Conservation (phyloP, 2,113 vertebrate genomes). For the Setophaga petechia region DNA sequence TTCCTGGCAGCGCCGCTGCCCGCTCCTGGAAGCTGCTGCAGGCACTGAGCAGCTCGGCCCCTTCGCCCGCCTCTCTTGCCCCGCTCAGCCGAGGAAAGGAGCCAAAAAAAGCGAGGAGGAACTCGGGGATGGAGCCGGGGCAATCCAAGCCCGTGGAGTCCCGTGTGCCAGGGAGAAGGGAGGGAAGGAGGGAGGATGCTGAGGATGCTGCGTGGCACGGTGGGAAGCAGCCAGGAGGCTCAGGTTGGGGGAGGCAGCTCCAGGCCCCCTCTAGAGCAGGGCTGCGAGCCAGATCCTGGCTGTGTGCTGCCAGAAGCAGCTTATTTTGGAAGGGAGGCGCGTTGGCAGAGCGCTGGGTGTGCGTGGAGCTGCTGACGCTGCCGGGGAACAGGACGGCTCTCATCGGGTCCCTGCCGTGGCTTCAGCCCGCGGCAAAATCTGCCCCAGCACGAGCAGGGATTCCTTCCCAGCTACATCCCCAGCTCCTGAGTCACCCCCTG, state of each 20-base stretch:
- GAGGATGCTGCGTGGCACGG: constrained; percentile 17
- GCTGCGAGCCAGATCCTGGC: constrained; percentile 17
- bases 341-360: not conserved
- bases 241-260: constrained; percentile 33
- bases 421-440: not conserved
- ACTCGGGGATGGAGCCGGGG: not conserved
- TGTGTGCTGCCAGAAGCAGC: constrained; percentile 3
- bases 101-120: not conserved
- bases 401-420: not conserved
- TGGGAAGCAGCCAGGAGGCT: constrained; percentile 13
- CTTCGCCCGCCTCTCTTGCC: not conserved
- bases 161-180: not conserved
- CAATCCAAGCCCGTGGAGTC: accelerated
- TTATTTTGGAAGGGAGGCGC: constrained; percentile 36
- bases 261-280: not conserved
- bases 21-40: constrained; percentile 15
- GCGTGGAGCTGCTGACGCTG: constrained; percentile 2
- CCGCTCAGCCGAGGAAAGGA: not conserved
- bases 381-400: not conserved
- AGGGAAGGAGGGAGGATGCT: not conserved
- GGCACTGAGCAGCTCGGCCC: constrained; percentile 9
- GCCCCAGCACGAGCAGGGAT: not conserved
- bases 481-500: not conserved
- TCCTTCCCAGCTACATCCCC: not conserved
- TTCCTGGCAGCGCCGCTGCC: constrained; percentile 58